Percentiles rank a stretch among this genome's conserved stretches.
Conservation (phyloP, 2,888 invertebrate genomes). For the Brachyptera risi region DNA sequence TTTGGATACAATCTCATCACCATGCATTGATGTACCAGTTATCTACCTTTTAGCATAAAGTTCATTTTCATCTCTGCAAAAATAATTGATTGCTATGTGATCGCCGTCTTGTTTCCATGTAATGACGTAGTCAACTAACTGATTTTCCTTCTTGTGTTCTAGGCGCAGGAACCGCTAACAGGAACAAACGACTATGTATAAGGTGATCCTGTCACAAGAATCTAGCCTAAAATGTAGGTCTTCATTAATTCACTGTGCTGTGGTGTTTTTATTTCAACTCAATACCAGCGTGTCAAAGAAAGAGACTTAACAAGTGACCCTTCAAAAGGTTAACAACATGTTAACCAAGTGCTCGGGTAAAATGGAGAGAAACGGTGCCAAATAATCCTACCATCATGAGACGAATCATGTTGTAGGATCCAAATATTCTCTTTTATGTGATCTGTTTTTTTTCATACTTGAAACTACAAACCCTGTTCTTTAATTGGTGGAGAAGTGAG, state of each 20-base stretch:
- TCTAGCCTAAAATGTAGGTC: constrained; percentile 4
- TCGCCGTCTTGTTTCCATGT: too few species aligned
- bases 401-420: neutral
- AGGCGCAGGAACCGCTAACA: constrained; percentile 81
- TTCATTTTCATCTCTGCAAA: too few species aligned
- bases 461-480: too few species aligned
- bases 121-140: too few species aligned
- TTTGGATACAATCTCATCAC: too few species aligned
- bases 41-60: too few species aligned
- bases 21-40: too few species aligned
- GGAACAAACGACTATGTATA: constrained; percentile 78
- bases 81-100: too few species aligned
- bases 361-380: constrained; percentile 19
- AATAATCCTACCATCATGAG: neutral
- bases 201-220: constrained; percentile 31
- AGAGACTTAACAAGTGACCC: constrained; percentile 1
- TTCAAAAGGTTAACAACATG: neutral
- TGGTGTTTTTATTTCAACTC: constrained; percentile 9
- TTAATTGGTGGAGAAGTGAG: too few species aligned
- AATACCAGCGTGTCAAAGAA: neutral
- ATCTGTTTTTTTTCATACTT: constrained; percentile 4
- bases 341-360: constrained; percentile 1
- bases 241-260: constrained; percentile 5
- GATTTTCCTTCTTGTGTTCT: too few species aligned
- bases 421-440: constrained; percentile 12